Base-by-base conservation (phyloP, 2,888 invertebrate species). In the Lasiommata megera region DNA sequence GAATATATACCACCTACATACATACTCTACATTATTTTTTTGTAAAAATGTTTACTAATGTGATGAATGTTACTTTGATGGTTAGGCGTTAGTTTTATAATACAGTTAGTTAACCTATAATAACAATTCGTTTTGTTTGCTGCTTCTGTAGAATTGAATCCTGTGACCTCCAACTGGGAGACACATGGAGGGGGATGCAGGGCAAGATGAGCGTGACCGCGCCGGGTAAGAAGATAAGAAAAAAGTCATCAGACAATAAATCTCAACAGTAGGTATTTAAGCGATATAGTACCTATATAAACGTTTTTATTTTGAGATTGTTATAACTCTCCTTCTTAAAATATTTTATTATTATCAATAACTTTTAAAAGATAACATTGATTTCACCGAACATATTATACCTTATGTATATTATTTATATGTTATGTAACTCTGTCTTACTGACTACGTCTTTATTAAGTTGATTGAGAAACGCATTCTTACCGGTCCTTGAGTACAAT, bases 141-240 rank as follows among this genome's bases (percentile, higher is more conserved):
- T 87, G 82, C 83, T 87, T 82, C 82, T 85, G 70, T 93, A 96
- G 96, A 95, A 94, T 95, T 93, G 95, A 96, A 93, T 95, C 96
- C 93, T 95, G 95, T 95, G 96, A 96, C 92, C 93, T 96, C 92
- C 95, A 91, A 84, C 88, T 88, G 86, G 91, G 91, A 88, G 91
- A 91, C 91, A 89, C 91, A 91, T 91, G 94, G 92, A 95, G 95
- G 93, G 95, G 95, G 92, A 93, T 93, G 93, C 94, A 95, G 94
- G 93, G 94, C 94, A 95, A 95, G 94, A 95, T 95, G 95, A 95
- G 94, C 93, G 93, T 94, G 92, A 93, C 93, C 84, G 89, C 92
- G 85, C 87, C 92, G 81, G 92, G 88, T 86, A 93, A 93, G 86
- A 94, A 94, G 91, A 93, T 93, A 84, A 92, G 94, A 79, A 93